These are phyloP conservation scores for Ornithoptera priamus DNA, from an alignment of 2,888 invertebrate species.

Conservation along the genomic window DNA sequence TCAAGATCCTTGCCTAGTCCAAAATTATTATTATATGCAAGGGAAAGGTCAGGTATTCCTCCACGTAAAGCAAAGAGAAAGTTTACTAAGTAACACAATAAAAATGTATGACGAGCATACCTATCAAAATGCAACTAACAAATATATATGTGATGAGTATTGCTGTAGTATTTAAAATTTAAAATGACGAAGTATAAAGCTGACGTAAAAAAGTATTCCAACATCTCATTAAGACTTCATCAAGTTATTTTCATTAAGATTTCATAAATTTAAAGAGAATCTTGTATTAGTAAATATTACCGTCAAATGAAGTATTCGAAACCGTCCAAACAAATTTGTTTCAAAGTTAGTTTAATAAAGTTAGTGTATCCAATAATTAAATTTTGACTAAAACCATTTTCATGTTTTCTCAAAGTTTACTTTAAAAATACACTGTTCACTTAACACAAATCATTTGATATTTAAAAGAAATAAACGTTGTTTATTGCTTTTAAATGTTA, in stretches of 20 bases:
- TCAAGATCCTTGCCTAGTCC: too few species aligned
- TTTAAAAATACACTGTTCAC: not conserved
- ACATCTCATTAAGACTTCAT: slow-evolving; percentile 10
- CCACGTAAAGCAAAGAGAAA: too few species aligned
- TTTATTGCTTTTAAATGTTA: not conserved
- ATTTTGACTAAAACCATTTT: slow-evolving; percentile 12
- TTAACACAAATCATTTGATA: not conserved
- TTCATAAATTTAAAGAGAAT: slow-evolving; percentile 12
- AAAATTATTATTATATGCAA: too few species aligned
- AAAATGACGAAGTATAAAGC: not conserved
- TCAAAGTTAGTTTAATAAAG: slow-evolving; percentile 6
- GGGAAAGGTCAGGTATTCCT: too few species aligned
- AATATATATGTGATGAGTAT: too few species aligned
- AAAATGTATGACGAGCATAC: not conserved
- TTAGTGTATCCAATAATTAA: slow-evolving; percentile 16
- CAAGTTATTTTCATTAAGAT: slow-evolving; percentile 6
- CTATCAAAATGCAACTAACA: not conserved
- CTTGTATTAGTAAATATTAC: slow-evolving; percentile 6
- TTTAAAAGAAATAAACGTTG: not conserved
- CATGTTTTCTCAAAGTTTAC: slow-evolving; percentile 6
- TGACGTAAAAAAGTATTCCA: not conserved
- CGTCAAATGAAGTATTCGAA: slow-evolving; percentile 18
- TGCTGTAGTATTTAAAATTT: too few species aligned
- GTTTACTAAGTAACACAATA: not conserved
- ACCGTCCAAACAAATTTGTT: slow-evolving; percentile 11